Evolutionary conservation across 2,113 vertebrate genomes (phyloP).

Genomic region (Tragulus kanchil): DNA sequence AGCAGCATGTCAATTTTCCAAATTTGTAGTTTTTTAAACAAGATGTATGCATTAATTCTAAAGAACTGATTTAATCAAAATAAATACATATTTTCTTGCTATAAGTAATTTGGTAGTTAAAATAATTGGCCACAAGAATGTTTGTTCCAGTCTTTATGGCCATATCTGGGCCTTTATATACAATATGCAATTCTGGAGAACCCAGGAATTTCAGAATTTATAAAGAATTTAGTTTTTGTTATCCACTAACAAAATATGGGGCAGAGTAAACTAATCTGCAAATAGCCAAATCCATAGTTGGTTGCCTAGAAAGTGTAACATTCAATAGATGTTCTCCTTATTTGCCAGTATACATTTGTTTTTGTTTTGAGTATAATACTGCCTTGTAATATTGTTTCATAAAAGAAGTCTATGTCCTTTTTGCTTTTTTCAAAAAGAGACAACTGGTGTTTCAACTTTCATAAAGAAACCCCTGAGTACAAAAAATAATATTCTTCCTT

Average conservation of each 20-base stretch:
- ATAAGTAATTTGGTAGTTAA: not conserved
- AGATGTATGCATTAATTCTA: constrained; percentile 55
- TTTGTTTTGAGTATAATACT: not conserved
- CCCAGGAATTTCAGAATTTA: not conserved
- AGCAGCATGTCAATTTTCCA: constrained; percentile 76
- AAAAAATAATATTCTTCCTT: constrained; percentile 37
- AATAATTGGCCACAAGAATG: not conserved
- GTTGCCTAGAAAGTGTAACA: not conserved
- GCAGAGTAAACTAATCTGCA: not conserved
- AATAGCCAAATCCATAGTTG: not conserved
- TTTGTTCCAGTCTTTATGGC: not conserved
- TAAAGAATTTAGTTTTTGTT: not conserved
- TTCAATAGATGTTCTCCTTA: not conserved
- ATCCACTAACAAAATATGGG: not conserved
- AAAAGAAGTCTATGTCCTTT: not conserved
- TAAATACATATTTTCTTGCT: constrained; percentile 72
- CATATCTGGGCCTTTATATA: not conserved
- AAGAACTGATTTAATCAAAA: constrained; percentile 70
- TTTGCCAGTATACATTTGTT: constrained; percentile 2
- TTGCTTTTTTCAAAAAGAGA: not conserved
- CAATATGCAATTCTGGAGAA: not conserved
- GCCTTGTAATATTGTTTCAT: not conserved
- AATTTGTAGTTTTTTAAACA: constrained; percentile 71
- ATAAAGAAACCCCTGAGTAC: not conserved
- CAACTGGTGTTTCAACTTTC: not conserved